A percentile compares a stretch with the other conserved stretches of the same genome.
Conservation (phyloP, 2,797 vertebrate genomes). For the Pterois miles region DNA sequence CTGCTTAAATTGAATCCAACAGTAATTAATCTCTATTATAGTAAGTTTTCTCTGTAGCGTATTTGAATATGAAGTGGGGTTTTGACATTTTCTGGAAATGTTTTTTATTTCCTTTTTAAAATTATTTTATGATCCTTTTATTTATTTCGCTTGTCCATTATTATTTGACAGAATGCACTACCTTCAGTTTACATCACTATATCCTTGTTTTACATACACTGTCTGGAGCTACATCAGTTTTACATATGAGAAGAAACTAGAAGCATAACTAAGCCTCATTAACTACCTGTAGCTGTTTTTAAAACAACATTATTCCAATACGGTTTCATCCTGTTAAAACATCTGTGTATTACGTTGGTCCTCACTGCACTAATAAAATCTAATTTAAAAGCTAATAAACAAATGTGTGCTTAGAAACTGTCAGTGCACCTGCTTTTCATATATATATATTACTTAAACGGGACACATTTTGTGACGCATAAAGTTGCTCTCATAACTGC, state of each 20-base stretch:
- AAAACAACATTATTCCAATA: neutral
- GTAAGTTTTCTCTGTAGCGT: neutral
- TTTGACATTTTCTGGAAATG: neutral
- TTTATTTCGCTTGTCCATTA: constrained; percentile 13
- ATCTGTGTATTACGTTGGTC: neutral
- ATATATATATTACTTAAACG: neutral
- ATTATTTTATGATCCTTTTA: neutral
- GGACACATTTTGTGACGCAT: neutral
- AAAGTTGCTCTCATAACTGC: neutral
- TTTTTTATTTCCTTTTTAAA: neutral
- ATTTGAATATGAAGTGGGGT: neutral
- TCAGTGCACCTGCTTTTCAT: neutral
- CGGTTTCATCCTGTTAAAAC: neutral
- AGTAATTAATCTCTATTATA: neutral
- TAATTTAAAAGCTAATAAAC: constrained; percentile 42
- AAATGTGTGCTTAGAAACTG: neutral
- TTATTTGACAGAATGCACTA: constrained; percentile 3
- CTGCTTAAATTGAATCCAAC: neutral
- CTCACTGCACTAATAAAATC: constrained; percentile 6
- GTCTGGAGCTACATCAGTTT: constrained; percentile 5
- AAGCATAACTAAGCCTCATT: neutral
- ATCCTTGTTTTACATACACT: constrained; percentile 1
- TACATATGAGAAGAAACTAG: neutral
- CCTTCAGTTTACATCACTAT: neutral
- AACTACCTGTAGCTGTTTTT: neutral